phyloP scores from a whole-genome alignment of 2,888 invertebrate species.

The Celastrina argiolus region DNA sequence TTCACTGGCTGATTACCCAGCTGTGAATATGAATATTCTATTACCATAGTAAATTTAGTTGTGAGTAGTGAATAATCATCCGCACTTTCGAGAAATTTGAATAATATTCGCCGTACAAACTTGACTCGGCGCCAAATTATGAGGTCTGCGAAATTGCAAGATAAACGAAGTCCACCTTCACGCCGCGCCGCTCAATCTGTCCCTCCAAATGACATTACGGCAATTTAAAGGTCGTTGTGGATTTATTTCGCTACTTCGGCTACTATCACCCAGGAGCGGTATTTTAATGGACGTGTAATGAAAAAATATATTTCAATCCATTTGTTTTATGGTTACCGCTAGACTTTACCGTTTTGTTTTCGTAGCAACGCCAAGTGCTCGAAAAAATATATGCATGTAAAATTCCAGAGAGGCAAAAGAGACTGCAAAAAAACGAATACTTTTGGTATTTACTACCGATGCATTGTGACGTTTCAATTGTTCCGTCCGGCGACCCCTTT shows the following conservation, averaged over 20 bases:
- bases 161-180: slow-evolving; percentile 22
- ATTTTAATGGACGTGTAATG: background rate
- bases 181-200: slow-evolving; percentile 15
- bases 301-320: background rate
- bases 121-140: slow-evolving; percentile 22
- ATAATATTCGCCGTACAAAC: slow-evolving; percentile 26
- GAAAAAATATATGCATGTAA: background rate
- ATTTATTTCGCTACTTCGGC: background rate
- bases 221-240: background rate
- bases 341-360: background rate
- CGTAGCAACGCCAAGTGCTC: no score
- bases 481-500: slow-evolving; percentile 14
- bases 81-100: slow-evolving; percentile 30
- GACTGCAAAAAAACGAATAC: background rate
- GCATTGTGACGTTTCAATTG: slow-evolving; percentile 11
- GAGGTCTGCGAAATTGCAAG: slow-evolving; percentile 20
- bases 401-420: background rate
- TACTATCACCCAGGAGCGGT: background rate
- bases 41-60: slow-evolving; percentile 22
- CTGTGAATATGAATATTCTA: slow-evolving; percentile 24
- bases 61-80: slow-evolving; percentile 35
- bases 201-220: slow-evolving; percentile 15
- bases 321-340: background rate
- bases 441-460: background rate
- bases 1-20: slow-evolving; percentile 22